A percentile compares a stretch with the other conserved stretches of the same genome.
phyloP scores from a whole-genome alignment of 2,113 vertebrate genomes.

The Pseudorhombus dupliciocellatus region DNA sequence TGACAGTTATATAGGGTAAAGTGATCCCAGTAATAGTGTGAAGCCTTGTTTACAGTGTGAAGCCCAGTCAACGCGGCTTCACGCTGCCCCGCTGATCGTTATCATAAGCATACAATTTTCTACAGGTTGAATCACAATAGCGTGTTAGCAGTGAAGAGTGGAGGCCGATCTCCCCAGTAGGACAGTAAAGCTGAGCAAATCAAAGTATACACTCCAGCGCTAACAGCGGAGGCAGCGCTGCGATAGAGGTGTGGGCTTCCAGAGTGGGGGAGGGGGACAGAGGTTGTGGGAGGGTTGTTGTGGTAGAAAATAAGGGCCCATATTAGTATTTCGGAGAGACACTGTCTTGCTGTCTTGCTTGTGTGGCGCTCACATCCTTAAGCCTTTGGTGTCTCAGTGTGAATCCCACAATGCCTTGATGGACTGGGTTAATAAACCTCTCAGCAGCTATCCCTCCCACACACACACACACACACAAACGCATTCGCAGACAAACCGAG shows the following conservation, averaged over 20 bases:
- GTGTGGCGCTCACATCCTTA: slow-evolving; percentile 79
- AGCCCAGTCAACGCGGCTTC: neutral
- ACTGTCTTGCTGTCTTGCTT: slow-evolving; percentile 74
- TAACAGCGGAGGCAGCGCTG: slow-evolving; percentile 44
- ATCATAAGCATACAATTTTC: slow-evolving; percentile 23
- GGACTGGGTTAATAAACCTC: slow-evolving; percentile 83
- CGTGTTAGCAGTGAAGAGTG: slow-evolving; percentile 12
- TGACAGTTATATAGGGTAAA: slow-evolving; percentile 28
- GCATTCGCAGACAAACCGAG: slow-evolving; percentile 30
- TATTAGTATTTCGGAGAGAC: slow-evolving; percentile 81
- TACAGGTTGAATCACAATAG: slow-evolving; percentile 20
- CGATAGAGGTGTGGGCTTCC: slow-evolving; percentile 24
- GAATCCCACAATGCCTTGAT: slow-evolving; percentile 81
- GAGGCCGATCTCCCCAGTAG: slow-evolving; percentile 33
- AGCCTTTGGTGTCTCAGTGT: slow-evolving; percentile 79
- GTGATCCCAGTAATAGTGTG: neutral
- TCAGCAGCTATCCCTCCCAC: slow-evolving; percentile 55
- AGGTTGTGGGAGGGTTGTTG: slow-evolving; percentile 41
- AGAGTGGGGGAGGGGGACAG: slow-evolving; percentile 4
- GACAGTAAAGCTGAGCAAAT: slow-evolving; percentile 53
- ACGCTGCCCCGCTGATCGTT: slow-evolving; percentile 9
- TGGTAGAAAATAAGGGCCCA: slow-evolving; percentile 75
- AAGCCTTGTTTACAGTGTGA: neutral
- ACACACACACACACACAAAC: slow-evolving; percentile 45
- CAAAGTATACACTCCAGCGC: slow-evolving; percentile 30